phyloP scores from a whole-genome alignment of 2,113 vertebrate species.

The Lycaon pictus region DNA sequence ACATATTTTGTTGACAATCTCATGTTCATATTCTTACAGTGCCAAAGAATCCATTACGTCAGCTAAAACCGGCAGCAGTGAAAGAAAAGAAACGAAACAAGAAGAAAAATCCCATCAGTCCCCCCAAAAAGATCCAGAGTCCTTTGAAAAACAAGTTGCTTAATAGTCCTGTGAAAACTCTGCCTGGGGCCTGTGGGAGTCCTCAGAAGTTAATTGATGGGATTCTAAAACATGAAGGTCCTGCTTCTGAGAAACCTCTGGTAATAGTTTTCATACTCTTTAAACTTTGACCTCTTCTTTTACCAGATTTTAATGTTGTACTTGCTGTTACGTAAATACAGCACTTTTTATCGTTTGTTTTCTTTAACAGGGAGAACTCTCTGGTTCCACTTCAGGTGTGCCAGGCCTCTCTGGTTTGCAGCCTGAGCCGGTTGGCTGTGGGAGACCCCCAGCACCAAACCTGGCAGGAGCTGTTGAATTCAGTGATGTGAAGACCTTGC shows the following conservation, averaged over 20 bases:
- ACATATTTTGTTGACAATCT: background rate
- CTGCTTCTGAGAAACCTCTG: constrained; percentile 84
- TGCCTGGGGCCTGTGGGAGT: constrained; percentile 79
- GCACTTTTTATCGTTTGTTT: background rate
- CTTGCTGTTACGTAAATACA: background rate
- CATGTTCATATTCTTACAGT: constrained; percentile 82
- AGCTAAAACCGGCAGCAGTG: constrained; percentile 88
- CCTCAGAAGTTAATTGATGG: constrained; percentile 90
- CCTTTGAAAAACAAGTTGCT: constrained; percentile 91
- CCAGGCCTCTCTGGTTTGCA: constrained; percentile 78
- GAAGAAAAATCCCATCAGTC: constrained; percentile 90
- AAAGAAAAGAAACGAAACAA: constrained; percentile 93
- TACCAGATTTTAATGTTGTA: background rate
- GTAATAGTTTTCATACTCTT: constrained; percentile 82
- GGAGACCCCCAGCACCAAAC: constrained; percentile 89
- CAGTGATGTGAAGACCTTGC: constrained; percentile 93
- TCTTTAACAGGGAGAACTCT: constrained; percentile 88
- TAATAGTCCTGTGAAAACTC: constrained; percentile 90
- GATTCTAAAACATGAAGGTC: constrained; percentile 88
- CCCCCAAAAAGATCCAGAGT: constrained; percentile 91
- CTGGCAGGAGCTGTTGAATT: constrained; percentile 96
- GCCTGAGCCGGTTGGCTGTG: constrained; percentile 57
- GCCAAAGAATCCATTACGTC: constrained; percentile 91
- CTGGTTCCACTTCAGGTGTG: constrained; percentile 87
- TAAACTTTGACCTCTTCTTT: background rate